A percentile compares a stretch with the other conserved stretches of the same genome.
Conservation (phyloP, 37 sponge, comb jelly and placozoan species). For the Geodia barretti region DNA sequence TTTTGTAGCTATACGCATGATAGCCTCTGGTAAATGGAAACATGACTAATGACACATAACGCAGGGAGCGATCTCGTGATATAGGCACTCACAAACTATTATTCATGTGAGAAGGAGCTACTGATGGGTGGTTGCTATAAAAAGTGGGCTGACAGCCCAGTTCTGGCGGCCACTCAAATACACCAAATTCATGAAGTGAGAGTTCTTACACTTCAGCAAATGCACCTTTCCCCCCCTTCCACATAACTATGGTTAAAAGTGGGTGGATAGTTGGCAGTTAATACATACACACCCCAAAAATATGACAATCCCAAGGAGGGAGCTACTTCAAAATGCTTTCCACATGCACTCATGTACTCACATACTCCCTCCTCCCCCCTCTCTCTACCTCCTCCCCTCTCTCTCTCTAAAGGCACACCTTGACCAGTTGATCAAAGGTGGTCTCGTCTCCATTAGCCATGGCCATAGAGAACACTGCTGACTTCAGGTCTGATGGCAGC, state of each 20-base stretch:
- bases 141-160: background rate
- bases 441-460: slow-evolving; percentile 53
- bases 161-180: background rate
- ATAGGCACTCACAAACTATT: too few relatives aligned
- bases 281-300: too few relatives aligned
- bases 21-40: too few relatives aligned
- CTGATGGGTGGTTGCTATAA: background rate
- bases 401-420: slow-evolving; percentile 51
- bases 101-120: background rate
- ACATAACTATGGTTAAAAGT: too few relatives aligned
- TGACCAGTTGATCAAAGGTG: slow-evolving; percentile 67
- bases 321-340: too few relatives aligned
- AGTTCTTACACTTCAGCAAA: background rate
- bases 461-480: slow-evolving; percentile 46
- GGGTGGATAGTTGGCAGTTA: too few relatives aligned
- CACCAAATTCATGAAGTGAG: background rate
- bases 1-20: too few relatives aligned
- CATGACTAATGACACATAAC: too few relatives aligned
- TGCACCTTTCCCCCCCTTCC: slow-evolving; percentile 46
- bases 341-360: slow-evolving; percentile 4
- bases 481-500: slow-evolving; percentile 67
- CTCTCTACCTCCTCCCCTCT: too few relatives aligned
- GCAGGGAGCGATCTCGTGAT: too few relatives aligned
- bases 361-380: slow-evolving; percentile 1
- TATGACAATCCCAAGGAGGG: too few relatives aligned